A percentile compares a stretch with the other conserved stretches of the same genome.
Conservation (phyloP, 2,888 invertebrate genomes). For the Nomada ferruginata region DNA sequence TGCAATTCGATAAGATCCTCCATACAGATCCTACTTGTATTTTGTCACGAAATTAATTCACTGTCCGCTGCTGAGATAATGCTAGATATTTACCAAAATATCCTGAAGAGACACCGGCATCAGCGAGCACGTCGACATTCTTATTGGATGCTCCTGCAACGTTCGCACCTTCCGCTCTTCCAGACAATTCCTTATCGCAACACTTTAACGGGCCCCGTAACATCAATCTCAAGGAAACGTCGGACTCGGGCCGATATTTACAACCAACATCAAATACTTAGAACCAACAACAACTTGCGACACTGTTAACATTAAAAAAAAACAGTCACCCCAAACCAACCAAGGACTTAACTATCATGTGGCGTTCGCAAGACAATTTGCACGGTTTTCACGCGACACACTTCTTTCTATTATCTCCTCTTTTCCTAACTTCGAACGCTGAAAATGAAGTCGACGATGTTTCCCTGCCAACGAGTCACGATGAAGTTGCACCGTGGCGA, state of each 20-base stretch:
- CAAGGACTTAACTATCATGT: no score
- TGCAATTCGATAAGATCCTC: no score
- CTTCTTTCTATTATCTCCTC: no score
- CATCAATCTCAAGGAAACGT: background rate
- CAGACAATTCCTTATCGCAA: background rate
- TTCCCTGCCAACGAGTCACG: background rate
- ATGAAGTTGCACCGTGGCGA: background rate
- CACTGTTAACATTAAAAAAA: background rate
- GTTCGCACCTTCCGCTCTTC: background rate
- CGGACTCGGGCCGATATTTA: background rate
- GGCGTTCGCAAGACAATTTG: no score
- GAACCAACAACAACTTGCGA: background rate
- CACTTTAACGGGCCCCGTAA: background rate
- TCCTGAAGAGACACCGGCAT: slow-evolving; percentile 83
- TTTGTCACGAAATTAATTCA: background rate
- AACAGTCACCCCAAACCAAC: background rate
- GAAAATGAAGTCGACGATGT: background rate
- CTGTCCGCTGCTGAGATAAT: background rate
- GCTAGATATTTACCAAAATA: slow-evolving; percentile 81
- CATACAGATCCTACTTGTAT: background rate
- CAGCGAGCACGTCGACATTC: slow-evolving; percentile 82
- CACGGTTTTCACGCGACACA: no score
- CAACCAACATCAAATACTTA: background rate
- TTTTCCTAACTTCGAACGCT: background rate
- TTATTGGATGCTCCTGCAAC: slow-evolving; percentile 32